Base-by-base conservation (phyloP, 2,113 vertebrate species). In the Hiodon alosoides region DNA sequence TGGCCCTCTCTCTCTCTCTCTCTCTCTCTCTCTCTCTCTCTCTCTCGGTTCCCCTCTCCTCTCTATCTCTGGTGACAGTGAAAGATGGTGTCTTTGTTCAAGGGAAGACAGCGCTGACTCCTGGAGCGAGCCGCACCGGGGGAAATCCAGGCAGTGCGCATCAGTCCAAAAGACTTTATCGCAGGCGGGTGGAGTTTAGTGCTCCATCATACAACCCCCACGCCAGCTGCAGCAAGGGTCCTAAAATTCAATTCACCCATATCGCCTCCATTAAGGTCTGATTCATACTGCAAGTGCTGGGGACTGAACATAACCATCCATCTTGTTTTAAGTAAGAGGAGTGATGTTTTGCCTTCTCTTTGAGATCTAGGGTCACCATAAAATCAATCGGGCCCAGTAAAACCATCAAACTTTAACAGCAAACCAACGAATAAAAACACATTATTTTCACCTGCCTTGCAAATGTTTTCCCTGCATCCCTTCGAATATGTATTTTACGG, bases 31-130 rank as follows among this genome's bases (percentile, higher is more conserved):
- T 72, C 59, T 46, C n/a, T 16, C 13, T 75, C 47, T 50, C 76
- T 72, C 59, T 46, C 60, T 73, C 67, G 58, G 74, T 69, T n/a
- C 70, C 72, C 74, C 71, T 68, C 73, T 76, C 77, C 73, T 74
- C 64, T 68, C 73, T 73, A 67, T 69, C 67, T 79, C 64, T 73
- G 66, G 75, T 81, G 81, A 81, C 79, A 83, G 78, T 82, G 80
- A 80, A 61, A 74, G 73, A 83, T 81, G 77, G 74, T 0, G 70
- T 83, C 78, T 83, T 85, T 81, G 82, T 83, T 81, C 66, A 64
- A 68, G 76, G 67, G 11, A 52, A 57, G 61, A 71, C 70, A 71
- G 64, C n/a, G 51, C 31, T 17, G 65, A 46, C n/a, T 58, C 5
- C 13, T 13, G 69, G 74, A 64, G 66, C 46, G 50, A 7, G 47